Evolutionary conservation across 2,113 vertebrate species (phyloP), one percentile per base, ranked within the genome.

Genomic region (Haliaeetus leucogaster): DNA sequence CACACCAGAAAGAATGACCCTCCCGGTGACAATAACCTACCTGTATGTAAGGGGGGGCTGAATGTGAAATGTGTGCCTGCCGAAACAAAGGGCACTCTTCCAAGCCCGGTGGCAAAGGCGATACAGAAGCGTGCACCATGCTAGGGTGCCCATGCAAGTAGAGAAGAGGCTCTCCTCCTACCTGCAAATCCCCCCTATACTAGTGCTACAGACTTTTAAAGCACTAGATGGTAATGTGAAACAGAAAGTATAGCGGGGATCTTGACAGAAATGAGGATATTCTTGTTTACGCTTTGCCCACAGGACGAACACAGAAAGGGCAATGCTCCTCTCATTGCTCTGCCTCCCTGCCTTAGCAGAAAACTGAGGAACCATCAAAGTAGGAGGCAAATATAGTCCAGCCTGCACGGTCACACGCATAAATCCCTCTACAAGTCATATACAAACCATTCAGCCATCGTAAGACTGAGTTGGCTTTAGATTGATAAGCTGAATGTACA

Each of bases 101-200:
- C 0, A 1, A 84, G 20, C 12, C 30, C 20, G 32, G 21, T 2
- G 2, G 25, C 71, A 82, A 14, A 25, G 67, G 18, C 1, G 0
- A 45, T 16, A 59, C 15, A 42, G 21, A 71, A 52, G 30, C 2
- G 1, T 18, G 23, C 29, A 61, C 36, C 40, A 32, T 4, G 3
- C 6, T 21, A n/a, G 13, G 9, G 11, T 55, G 23, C 15, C 27
- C 3, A 0, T 43, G 52, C 0, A 0, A 61, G 59, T 4, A 50
- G 50, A 70, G 22, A 82, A 61, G n/a, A 48, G 40, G 19, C 2
- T 72, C 19, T 86, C 40, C 38, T 59, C 40, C 52, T 8, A 19
- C 12, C 30, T 62, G 72, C 56, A 79, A 95, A 91, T 90, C 29
- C 63, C 42, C 50, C 14, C 25, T 17, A 40, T 14, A 16, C 26